Evolutionary conservation across 2,797 vertebrate species (phyloP).

Genomic region (Dicrostonyx torquatus): DNA sequence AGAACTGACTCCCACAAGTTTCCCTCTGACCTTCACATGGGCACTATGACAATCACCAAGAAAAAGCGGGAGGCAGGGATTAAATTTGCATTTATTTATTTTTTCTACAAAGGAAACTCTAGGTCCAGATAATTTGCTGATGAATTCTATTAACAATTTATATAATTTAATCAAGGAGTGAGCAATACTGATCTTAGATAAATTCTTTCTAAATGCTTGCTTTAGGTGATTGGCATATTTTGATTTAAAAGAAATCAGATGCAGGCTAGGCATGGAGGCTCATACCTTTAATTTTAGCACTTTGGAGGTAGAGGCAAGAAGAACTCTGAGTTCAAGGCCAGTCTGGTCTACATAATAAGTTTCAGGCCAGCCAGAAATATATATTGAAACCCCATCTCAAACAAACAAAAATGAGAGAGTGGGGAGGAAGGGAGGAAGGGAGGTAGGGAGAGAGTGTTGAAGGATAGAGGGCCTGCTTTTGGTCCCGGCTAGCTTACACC

Average conservation of each 20-base stretch:
- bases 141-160: not conserved
- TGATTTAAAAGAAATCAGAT: conserved; percentile 30
- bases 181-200: not conserved
- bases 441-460: not conserved
- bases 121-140: not conserved
- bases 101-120: not conserved
- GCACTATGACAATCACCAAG: not conserved
- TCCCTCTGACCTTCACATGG: not conserved
- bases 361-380: not conserved
- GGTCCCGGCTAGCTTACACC: too few relatives aligned
- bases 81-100: conserved; percentile 36
- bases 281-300: not conserved
- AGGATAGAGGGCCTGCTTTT: too few relatives aligned
- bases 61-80: not conserved
- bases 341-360: not conserved
- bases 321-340: not conserved
- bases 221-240: not conserved
- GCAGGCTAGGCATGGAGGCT: not conserved
- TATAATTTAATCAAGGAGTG: not conserved
- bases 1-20: not conserved
- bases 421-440: too few relatives aligned
- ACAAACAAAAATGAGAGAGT: not conserved
- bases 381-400: not conserved
- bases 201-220: conserved; percentile 39
- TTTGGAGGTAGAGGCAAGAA: not conserved